phyloP scores from a whole-genome alignment of 2,797 vertebrate genomes.

The Poeciliopsis turneri region DNA sequence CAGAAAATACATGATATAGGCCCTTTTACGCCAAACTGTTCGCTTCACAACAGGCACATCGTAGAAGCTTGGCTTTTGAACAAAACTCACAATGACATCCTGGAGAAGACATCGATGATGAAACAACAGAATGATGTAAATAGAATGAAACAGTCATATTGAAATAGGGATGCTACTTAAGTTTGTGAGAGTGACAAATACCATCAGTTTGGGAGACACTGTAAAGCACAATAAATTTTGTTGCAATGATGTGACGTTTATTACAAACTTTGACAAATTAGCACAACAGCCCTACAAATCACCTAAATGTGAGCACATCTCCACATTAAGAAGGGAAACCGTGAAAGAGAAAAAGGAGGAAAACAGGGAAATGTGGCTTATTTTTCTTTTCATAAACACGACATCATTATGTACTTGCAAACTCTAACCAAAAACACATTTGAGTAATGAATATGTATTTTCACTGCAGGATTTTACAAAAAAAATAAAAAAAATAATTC shows the following conservation, averaged over 20 bases:
- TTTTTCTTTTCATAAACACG: neutral
- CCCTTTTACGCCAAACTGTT: constrained; percentile 3
- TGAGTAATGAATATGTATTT: neutral
- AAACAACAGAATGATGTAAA: constrained; percentile 65
- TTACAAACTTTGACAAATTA: constrained; percentile 17
- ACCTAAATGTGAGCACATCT: constrained; percentile 6
- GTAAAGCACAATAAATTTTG: constrained; percentile 2
- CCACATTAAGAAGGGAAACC: neutral
- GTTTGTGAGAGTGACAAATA: constrained; percentile 11
- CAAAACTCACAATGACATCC: constrained; percentile 36
- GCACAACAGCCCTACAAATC: constrained; percentile 5
- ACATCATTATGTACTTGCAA: neutral
- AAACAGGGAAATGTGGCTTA: neutral
- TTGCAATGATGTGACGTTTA: constrained; percentile 6
- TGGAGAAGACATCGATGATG: constrained; percentile 48
- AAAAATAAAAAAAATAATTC: neutral
- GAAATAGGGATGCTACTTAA: constrained; percentile 23
- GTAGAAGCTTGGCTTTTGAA: constrained; percentile 36
- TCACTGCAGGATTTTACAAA: neutral
- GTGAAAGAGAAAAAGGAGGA: neutral
- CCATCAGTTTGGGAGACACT: constrained; percentile 11
- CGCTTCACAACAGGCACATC: constrained; percentile 6
- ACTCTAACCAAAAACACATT: neutral
- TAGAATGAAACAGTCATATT: constrained; percentile 52
- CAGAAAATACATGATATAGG: no score